Conservation (phyloP, 2,888 invertebrate genomes). For the Biston betularia region DNA sequence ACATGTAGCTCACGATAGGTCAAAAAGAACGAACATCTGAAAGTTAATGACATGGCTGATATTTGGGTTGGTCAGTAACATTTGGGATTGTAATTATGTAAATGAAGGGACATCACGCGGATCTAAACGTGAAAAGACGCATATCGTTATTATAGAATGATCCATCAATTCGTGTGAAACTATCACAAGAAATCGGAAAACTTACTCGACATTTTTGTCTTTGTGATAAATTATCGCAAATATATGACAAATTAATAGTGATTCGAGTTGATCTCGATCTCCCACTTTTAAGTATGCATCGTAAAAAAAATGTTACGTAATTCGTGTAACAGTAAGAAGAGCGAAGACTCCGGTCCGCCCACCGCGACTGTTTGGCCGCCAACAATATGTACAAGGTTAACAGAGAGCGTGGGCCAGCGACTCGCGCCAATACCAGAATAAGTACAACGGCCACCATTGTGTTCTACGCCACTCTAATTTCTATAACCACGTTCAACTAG, state of each 20-base stretch:
- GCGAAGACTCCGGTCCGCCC: slow-evolving; percentile 69
- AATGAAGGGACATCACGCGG: slow-evolving; percentile 18
- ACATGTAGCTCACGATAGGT: slow-evolving; percentile 37
- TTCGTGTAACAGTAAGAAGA: slow-evolving; percentile 64
- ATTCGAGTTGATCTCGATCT: slow-evolving; percentile 19
- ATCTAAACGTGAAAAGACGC: slow-evolving; percentile 6
- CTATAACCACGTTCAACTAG: slow-evolving; percentile 5
- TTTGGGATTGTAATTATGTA: slow-evolving; percentile 29
- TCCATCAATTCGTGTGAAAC: too few species aligned
- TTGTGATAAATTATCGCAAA: not conserved
- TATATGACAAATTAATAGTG: slow-evolving; percentile 28
- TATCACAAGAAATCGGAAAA: too few species aligned
- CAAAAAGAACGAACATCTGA: slow-evolving; percentile 36
- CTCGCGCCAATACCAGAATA: slow-evolving; percentile 59
- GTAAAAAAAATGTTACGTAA: slow-evolving; percentile 68
- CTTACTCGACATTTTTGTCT: not conserved
- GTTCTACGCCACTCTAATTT: slow-evolving; percentile 29
- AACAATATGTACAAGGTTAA: slow-evolving; percentile 73
- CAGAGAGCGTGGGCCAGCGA: slow-evolving; percentile 68
- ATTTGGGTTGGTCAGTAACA: slow-evolving; percentile 35
- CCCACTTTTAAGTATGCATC: slow-evolving; percentile 42
- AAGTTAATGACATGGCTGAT: slow-evolving; percentile 30
- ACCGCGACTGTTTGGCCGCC: slow-evolving; percentile 70
- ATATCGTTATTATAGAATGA: not conserved
- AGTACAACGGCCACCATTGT: slow-evolving; percentile 51